phyloP scores from a whole-genome alignment of 2,113 vertebrate species.

The Pelecanus crispus region DNA sequence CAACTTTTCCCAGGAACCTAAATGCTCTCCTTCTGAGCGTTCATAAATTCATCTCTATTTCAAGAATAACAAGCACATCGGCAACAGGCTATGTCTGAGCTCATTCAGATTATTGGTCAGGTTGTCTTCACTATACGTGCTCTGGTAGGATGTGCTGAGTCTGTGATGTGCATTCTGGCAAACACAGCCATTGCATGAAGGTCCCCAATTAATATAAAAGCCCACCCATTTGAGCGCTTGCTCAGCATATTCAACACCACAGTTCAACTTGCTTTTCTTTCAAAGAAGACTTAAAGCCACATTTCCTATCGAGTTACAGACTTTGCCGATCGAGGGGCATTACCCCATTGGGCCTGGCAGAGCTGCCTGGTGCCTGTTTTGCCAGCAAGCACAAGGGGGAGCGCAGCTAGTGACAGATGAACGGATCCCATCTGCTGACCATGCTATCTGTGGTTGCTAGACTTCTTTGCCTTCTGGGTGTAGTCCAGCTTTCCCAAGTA shows the following conservation, averaged over 20 bases:
- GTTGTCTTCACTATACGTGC: neutral
- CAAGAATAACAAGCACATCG: neutral
- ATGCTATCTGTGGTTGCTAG: neutral
- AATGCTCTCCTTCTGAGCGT: neutral
- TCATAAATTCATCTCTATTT: neutral
- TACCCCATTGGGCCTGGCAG: fast-evolving
- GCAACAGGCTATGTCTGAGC: too few species aligned
- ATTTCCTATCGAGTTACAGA: neutral
- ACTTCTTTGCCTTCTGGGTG: neutral
- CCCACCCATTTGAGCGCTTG: neutral
- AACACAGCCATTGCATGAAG: fast-evolving
- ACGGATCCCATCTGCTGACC: neutral
- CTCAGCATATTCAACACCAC: neutral
- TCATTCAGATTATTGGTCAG: neutral
- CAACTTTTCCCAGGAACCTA: neutral
- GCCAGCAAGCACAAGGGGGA: neutral
- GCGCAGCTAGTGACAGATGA: neutral
- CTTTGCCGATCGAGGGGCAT: fast-evolving
- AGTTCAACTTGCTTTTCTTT: neutral
- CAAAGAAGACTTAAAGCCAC: neutral
- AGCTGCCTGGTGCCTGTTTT: neutral
- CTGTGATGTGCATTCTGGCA: neutral
- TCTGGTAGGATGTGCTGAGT: neutral
- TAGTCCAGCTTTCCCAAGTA: neutral
- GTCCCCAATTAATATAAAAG: neutral